Percentiles rank a stretch among this genome's conserved stretches.
These are phyloP conservation scores for Ctenopoma multispine DNA, from an alignment of 2,797 vertebrate genomes.

Conservation along the genomic window DNA sequence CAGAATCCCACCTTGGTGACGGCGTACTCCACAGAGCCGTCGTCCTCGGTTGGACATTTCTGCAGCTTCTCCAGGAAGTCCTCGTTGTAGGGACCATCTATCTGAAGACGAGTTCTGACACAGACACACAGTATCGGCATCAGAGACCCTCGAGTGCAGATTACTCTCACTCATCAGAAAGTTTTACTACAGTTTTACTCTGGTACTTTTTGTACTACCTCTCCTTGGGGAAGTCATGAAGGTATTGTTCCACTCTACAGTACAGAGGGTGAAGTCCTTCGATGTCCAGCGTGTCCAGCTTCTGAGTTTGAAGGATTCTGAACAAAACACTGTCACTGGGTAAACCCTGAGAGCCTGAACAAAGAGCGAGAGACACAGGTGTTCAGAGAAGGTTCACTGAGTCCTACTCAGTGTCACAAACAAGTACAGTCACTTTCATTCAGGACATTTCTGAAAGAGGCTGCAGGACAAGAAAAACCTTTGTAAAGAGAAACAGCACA, in stretches of 20 bases:
- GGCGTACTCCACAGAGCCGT: constrained; percentile 91
- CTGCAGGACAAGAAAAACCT: background rate
- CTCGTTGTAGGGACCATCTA: constrained; percentile 94
- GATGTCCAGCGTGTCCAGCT: constrained; percentile 95
- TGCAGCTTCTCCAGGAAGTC: constrained; percentile 92
- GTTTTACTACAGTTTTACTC: background rate
- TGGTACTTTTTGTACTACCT: constrained; percentile 78
- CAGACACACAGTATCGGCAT: constrained; percentile 12
- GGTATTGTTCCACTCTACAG: constrained; percentile 90
- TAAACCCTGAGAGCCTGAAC: constrained; percentile 89
- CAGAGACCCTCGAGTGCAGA: background rate
- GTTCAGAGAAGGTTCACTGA: background rate
- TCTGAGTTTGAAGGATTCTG: constrained; percentile 95
- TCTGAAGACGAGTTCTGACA: constrained; percentile 89
- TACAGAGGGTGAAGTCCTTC: constrained; percentile 95
- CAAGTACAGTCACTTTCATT: constrained; percentile 6
- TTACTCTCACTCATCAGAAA: background rate
- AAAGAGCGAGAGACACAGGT: background rate
- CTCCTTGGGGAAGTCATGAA: constrained; percentile 94
- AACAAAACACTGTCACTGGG: constrained; percentile 92
- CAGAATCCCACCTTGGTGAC: constrained; percentile 87
- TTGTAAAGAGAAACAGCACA: background rate
- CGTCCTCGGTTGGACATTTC: constrained; percentile 90
- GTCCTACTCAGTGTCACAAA: background rate
- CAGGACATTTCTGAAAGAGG: no score